Base-by-base conservation (phyloP, 1,140 invertebrate species). In the Aethina tumida region DNA sequence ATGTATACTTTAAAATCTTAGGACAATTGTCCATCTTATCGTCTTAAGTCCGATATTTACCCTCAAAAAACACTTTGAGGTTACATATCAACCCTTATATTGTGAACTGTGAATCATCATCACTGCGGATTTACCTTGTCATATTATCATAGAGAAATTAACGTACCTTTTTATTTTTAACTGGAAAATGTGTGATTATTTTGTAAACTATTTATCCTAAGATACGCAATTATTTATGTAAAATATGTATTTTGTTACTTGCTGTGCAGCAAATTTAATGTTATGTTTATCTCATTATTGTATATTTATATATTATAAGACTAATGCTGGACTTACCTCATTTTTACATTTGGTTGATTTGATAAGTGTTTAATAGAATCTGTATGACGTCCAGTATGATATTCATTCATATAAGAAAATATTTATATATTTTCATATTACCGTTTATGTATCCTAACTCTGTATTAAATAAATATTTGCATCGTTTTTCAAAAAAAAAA, bases 341-440 rank as follows among this genome's bases (percentile, higher is more conserved):
- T 24, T 16, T 33, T 16, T 20, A 7, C 12, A 29, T 21, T 17
- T 39, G 22, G 33, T 30, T 31, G 33, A 25, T 36, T 35, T 36
- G 29, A 33, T 34, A 6, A 37, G 14, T 29, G 17, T 21, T 28
- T 14, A 19, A 41, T 40, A 45, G 41, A 43, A 36, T 49, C 41
- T 44, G 32, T 38, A 36, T 40, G 30, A 27, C 35, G 46, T 46
- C 43, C 51, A 45, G 37, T 43, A 24, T 45, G 35, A 47, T 40
- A 43, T 47, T 45, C 35, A 43, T 50, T 45, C 28, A 46, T 49
- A 40, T 45, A 51, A 45, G 48, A 57, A 59, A 61, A 56, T 61
- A 58, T 57, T 37, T 15, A 49, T 59, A 56, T 59, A 59, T 61
- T 59, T 61, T 61, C 59, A 54, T 59, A 61, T 61, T 61, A 61